Percentiles rank a stretch among this genome's conserved stretches.
phyloP scores from a whole-genome alignment of 37 sponge, comb jelly and placozoan species.

The Sycon ciliatum region DNA sequence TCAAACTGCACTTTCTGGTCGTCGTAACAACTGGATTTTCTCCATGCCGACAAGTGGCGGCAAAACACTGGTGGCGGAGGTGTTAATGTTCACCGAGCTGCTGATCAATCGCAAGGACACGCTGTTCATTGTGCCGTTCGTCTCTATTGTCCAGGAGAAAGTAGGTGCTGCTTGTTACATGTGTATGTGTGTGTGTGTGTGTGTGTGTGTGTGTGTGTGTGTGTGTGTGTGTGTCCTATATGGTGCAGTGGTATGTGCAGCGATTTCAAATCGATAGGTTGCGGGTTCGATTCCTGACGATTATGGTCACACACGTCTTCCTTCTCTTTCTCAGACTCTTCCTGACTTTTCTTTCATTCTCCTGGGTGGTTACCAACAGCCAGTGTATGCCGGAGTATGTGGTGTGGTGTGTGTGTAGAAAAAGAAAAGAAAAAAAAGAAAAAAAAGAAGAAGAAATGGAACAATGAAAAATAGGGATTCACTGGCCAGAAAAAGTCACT shows the following conservation, averaged over 20 bases:
- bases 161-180: constrained; percentile 11
- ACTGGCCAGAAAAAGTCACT: too few species aligned
- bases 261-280: too few species aligned
- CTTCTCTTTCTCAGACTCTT: too few species aligned
- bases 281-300: too few species aligned
- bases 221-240: background rate
- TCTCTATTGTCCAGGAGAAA: constrained; percentile 90
- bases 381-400: too few species aligned
- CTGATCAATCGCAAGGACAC: constrained; percentile 49
- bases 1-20: too few species aligned
- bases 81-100: constrained; percentile 66
- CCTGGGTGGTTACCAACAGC: too few species aligned
- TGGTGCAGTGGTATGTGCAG: too few species aligned
- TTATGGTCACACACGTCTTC: too few species aligned
- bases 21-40: constrained; percentile 66
- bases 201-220: background rate
- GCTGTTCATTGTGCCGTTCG: constrained; percentile 78
- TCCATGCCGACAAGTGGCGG: constrained; percentile 92
- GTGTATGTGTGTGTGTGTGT: constrained; percentile 25
- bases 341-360: too few species aligned
- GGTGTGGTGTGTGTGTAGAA: too few species aligned
- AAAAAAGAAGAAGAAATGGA: background rate
- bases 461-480: background rate
- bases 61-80: constrained; percentile 91
- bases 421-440: background rate